Conservation (phyloP, 2,113 vertebrate species). For the Myotis yumanensis region DNA sequence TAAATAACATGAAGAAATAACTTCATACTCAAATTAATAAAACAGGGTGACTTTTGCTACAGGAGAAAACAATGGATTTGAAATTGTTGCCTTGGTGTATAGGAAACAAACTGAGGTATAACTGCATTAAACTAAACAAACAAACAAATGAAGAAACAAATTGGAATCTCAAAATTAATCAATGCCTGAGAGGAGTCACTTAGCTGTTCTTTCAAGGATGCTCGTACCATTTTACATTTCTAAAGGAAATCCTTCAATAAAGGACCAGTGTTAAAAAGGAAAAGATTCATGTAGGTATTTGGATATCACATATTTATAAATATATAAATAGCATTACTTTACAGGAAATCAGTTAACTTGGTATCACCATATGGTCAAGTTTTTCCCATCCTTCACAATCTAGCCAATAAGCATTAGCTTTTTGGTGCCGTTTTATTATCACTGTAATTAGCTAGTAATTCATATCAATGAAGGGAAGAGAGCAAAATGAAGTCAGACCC, state of each 20-base stretch:
- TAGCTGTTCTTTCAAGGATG: background rate
- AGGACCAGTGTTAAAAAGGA: background rate
- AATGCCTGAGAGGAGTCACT: background rate
- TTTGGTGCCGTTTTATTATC: background rate
- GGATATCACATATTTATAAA: background rate
- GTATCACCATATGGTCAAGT: background rate
- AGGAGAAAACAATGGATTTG: background rate
- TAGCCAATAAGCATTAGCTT: background rate
- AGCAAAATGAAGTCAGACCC: background rate
- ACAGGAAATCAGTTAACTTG: background rate
- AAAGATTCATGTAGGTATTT: background rate
- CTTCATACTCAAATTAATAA: slow-evolving; percentile 40
- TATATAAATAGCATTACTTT: background rate
- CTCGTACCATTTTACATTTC: background rate
- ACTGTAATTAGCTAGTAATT: background rate
- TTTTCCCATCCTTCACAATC: background rate
- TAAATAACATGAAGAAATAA: slow-evolving; percentile 35
- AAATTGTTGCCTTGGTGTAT: background rate
- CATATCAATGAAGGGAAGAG: background rate
- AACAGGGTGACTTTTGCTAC: background rate
- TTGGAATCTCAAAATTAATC: background rate
- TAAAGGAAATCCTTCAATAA: background rate
- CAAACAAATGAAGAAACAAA: background rate
- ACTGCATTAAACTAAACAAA: background rate
- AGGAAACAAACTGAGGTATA: slow-evolving; percentile 18